These are phyloP conservation scores for Chascanopsetta lugubris DNA, from an alignment of 2,113 vertebrate species.

Conservation along the genomic window DNA sequence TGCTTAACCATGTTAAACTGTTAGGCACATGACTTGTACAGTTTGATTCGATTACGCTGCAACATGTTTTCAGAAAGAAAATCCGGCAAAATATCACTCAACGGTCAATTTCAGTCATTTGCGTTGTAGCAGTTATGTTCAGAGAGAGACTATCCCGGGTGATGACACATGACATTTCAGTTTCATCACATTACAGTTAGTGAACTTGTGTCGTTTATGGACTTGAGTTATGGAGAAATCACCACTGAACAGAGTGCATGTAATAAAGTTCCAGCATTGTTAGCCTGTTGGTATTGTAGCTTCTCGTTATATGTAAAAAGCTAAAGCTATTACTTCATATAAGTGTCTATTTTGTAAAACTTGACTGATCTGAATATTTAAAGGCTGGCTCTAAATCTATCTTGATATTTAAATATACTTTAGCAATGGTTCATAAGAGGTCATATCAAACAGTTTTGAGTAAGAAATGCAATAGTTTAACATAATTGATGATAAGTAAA, in stretches of 20 bases:
- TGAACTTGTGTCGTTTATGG: neutral
- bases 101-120: neutral
- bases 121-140: neutral
- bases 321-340: neutral
- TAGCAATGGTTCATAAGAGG: no score
- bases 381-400: no score
- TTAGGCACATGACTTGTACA: neutral
- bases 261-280: neutral
- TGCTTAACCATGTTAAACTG: neutral
- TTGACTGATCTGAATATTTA: no score
- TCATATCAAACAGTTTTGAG: no score
- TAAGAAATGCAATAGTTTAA: no score
- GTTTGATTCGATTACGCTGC: constrained; percentile 3
- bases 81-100: neutral
- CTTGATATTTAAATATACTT: no score
- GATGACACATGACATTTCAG: neutral
- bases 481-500: neutral
- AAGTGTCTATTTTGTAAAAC: no score
- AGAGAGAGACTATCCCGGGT: no score
- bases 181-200: neutral
- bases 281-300: neutral
- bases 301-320: neutral
- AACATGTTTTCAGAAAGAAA: neutral
- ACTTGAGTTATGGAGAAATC: neutral
- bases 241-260: neutral